Conservation (phyloP, 2,888 invertebrate genomes). For the Nomada fabriciana region DNA sequence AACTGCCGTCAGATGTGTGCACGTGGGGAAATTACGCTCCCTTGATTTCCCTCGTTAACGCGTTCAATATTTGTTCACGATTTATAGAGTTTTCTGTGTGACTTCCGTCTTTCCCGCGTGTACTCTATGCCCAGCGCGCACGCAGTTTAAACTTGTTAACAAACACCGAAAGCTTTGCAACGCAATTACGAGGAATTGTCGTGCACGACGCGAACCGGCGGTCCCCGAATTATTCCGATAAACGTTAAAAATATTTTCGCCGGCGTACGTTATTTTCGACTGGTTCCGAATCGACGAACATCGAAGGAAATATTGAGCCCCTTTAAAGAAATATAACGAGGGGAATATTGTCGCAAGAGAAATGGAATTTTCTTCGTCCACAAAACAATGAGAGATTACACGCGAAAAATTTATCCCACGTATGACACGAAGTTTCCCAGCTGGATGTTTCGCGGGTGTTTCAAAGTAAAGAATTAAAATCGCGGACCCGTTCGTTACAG, state of each 20-base stretch:
- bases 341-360: too few relatives aligned
- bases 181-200: constrained; percentile 18
- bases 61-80: constrained; percentile 35
- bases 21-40: constrained; percentile 13
- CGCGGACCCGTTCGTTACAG: not conserved
- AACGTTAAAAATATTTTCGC: not conserved
- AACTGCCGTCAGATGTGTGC: not conserved
- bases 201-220: not conserved
- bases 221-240: not conserved
- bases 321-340: too few relatives aligned
- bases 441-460: too few relatives aligned
- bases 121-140: not conserved
- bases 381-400: not conserved
- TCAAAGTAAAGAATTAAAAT: not conserved
- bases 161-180: constrained; percentile 26
- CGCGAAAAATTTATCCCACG: not conserved
- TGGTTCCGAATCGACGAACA: too few relatives aligned
- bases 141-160: constrained; percentile 30
- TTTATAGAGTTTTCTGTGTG: constrained; percentile 36
- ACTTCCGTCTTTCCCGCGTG: constrained; percentile 29
- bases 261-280: not conserved
- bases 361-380: not conserved
- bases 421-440: not conserved
- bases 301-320: too few relatives aligned
- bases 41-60: constrained; percentile 42